phyloP scores from a whole-genome alignment of 2,797 vertebrate species.

The Rousettus madagascariensis region DNA sequence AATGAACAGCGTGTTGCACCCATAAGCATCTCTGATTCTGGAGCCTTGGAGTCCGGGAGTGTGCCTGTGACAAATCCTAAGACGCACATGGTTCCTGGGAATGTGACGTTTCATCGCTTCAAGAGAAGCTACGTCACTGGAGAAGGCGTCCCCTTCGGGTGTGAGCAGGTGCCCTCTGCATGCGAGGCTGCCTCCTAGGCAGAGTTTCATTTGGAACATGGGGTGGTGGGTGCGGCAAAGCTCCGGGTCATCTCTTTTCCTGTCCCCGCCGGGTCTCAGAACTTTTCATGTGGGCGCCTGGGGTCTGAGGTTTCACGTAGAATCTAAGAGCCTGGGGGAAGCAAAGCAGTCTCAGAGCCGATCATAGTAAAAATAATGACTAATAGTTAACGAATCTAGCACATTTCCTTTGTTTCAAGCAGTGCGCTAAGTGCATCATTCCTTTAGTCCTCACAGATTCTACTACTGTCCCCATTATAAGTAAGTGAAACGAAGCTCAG shows the following conservation, averaged over 20 bases:
- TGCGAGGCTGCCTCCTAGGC: not conserved
- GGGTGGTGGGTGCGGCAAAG: not conserved
- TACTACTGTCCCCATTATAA: fast-evolving
- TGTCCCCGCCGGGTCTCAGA: not conserved
- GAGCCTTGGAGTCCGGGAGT: not conserved
- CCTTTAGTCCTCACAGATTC: not conserved
- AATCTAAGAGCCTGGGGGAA: not conserved
- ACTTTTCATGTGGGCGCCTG: not conserved
- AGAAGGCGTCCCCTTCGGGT: not conserved
- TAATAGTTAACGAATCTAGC: not conserved
- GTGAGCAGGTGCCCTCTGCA: not conserved
- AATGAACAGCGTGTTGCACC: not conserved
- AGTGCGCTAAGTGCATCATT: not conserved
- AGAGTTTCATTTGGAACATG: not conserved
- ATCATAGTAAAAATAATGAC: not conserved
- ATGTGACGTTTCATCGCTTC: not conserved
- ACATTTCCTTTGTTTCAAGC: not conserved
- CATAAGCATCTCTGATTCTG: not conserved
- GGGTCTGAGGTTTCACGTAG: not conserved
- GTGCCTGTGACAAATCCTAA: not conserved
- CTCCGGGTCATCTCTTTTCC: not conserved
- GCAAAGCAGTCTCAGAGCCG: not conserved
- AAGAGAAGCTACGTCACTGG: not conserved
- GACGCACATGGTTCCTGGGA: not conserved
- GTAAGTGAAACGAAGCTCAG: not conserved